Conservation (phyloP, 1,140 invertebrate species). For the Panagrolaimus sp. region DNA sequence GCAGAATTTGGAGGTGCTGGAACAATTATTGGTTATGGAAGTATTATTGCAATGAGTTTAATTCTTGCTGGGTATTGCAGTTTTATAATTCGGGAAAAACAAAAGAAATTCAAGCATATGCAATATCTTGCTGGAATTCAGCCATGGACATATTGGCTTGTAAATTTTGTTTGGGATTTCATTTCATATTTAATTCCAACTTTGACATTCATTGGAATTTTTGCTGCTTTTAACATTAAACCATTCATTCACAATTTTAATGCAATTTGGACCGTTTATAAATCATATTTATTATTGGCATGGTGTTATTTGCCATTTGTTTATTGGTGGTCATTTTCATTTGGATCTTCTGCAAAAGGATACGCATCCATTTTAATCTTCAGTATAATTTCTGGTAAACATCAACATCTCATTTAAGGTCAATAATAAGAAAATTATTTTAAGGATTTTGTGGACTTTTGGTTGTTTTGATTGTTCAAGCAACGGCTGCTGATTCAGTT, state of each 20-base stretch:
- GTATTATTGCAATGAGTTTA: conserved; percentile 22
- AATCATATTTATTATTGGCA: conserved; percentile 33
- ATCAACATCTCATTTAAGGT: no score
- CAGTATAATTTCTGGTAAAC: conserved; percentile 33
- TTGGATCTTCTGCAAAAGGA: conserved; percentile 48
- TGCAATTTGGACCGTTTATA: conserved; percentile 24
- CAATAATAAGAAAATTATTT: no score
- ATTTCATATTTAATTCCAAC: conserved; percentile 48
- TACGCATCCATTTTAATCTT: conserved; percentile 50
- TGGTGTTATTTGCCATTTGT: conserved; percentile 46
- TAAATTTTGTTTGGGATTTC: conserved; percentile 67
- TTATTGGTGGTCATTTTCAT: conserved; percentile 44
- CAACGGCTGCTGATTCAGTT: conserved; percentile 26
- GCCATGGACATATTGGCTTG: conserved; percentile 64
- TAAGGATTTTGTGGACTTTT: conserved; percentile 49
- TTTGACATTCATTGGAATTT: conserved; percentile 34
- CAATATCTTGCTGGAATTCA: conserved; percentile 67
- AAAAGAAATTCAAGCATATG: conserved; percentile 64
- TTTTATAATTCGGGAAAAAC: conserved; percentile 27
- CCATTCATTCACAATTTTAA: conserved; percentile 19
- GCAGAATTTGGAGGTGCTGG: background rate
- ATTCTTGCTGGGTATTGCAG: conserved; percentile 20
- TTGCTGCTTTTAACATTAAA: conserved; percentile 28
- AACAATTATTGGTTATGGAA: conserved; percentile 20
- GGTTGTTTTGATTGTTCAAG: conserved; percentile 45